Percentiles rank a stretch among this genome's conserved stretches.
Conservation (phyloP, 2,113 vertebrate species). For the Ciconia maguari region DNA sequence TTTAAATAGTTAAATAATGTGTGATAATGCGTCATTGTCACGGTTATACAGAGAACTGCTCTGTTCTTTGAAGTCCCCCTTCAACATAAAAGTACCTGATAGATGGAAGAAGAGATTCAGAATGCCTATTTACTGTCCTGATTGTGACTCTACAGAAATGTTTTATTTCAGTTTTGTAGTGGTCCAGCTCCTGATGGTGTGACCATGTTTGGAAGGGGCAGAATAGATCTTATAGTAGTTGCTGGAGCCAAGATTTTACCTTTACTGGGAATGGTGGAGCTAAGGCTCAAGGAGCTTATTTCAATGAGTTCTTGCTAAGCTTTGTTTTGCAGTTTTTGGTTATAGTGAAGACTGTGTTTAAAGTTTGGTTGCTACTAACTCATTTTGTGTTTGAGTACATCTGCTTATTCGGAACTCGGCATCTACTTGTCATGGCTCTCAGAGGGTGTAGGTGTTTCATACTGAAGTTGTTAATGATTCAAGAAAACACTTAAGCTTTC, state of each 20-base stretch:
- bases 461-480: neutral
- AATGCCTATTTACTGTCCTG: neutral
- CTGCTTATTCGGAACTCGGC: neutral
- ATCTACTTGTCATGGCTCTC: neutral
- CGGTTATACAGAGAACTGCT: neutral
- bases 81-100: neutral
- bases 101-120: neutral
- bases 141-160: neutral
- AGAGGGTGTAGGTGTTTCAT: neutral
- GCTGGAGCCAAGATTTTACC: neutral
- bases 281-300: neutral
- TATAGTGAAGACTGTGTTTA: neutral
- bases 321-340: neutral
- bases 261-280: neutral
- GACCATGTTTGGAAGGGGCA: neutral
- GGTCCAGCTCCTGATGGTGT: neutral
- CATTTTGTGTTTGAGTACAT: neutral
- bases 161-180: neutral
- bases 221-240: neutral
- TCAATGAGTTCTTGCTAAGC: neutral
- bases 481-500: neutral
- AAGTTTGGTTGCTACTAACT: neutral
- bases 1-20: neutral
- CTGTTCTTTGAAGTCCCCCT: neutral
- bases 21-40: neutral